Evolutionary conservation across 2,888 invertebrate genomes (phyloP), one percentile per base, ranked within the genome.

Genomic region (Phaedon cochleariae): DNA sequence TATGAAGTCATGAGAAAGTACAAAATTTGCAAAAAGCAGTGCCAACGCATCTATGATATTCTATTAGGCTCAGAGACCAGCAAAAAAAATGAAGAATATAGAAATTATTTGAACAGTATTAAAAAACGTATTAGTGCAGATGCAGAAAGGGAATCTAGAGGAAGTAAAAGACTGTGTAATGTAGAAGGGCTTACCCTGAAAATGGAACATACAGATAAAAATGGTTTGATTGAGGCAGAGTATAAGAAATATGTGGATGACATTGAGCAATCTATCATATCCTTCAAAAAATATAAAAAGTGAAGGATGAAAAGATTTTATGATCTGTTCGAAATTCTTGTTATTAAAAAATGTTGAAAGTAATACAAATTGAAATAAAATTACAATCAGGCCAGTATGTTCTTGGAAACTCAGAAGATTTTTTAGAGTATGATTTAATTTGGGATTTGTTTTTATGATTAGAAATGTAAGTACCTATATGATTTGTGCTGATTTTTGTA

Each of bases 21-120:
- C 18, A 80, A 80, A 67, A 69, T 80, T 6, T 71, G 77, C 26
- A 76, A 69, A 53, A 72, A 67, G 52, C 80, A 79, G 61, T 64
- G 65, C 2, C 72, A 71, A 41, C 65, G 79, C 54, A 62, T 80
- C 3, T 72, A 74, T 26, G 79, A 80, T 68, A 77, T 80, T 60
- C 67, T 80, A 51, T 70, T 71, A 12, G 72, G 73, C 60, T 70
- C 65, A n/a, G 64, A 69, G 12, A 69, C 76, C 0, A 64, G 65
- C 0, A 70, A 70, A 37, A 71, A 74, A n/a, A 21, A 49, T 9
- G 34, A 17, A 1, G 69, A 65, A 10, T 73, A 74, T 46, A 62
- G 54, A 7, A 70, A 69, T 29, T 72, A 69, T 58, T 53, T 74
- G 17, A 64, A 69, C 1, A 68, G 55, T 21, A 73, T 79, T 46